These are phyloP conservation scores for Eupithecia subumbrata DNA, from an alignment of 2,888 invertebrate species.

Conservation along the genomic window DNA sequence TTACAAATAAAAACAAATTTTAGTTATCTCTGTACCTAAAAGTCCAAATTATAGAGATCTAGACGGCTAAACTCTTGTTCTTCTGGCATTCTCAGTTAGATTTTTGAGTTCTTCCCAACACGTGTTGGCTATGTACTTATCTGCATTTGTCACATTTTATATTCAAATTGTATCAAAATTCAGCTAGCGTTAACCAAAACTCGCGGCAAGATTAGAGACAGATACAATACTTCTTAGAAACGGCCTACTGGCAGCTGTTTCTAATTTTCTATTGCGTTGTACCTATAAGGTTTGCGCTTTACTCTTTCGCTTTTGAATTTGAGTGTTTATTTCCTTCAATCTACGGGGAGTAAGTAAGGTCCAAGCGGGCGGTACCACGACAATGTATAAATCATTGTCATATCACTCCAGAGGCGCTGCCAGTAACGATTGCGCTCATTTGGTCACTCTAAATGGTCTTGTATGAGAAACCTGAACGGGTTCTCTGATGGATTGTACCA, in stretches of 20 bases:
- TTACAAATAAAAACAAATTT: not conserved
- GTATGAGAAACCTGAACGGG: slow-evolving; percentile 36
- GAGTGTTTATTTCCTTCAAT: not conserved
- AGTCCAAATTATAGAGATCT: no score
- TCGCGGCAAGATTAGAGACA: not conserved
- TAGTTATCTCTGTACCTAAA: no score
- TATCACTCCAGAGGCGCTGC: slow-evolving; percentile 57
- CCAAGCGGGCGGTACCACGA: slow-evolving; percentile 42
- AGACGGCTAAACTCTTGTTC: no score
- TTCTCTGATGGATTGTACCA: slow-evolving; percentile 46
- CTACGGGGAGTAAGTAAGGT: slow-evolving; percentile 3
- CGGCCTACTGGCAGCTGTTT: not conserved
- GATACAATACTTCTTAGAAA: not conserved
- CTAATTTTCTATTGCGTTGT: not conserved
- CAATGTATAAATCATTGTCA: slow-evolving; percentile 66
- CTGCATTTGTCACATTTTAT: no score
- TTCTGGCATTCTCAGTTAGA: no score
- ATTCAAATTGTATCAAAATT: not conserved
- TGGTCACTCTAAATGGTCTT: slow-evolving; percentile 50
- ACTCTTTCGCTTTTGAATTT: slow-evolving; percentile 8
- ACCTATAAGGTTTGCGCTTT: not conserved
- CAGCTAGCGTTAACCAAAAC: not conserved
- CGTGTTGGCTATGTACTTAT: no score
- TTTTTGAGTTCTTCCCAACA: no score
- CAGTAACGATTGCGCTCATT: slow-evolving; percentile 53